These are phyloP conservation scores for Cheilosia pagana DNA, from an alignment of 2,888 invertebrate genomes.

Conservation along the genomic window DNA sequence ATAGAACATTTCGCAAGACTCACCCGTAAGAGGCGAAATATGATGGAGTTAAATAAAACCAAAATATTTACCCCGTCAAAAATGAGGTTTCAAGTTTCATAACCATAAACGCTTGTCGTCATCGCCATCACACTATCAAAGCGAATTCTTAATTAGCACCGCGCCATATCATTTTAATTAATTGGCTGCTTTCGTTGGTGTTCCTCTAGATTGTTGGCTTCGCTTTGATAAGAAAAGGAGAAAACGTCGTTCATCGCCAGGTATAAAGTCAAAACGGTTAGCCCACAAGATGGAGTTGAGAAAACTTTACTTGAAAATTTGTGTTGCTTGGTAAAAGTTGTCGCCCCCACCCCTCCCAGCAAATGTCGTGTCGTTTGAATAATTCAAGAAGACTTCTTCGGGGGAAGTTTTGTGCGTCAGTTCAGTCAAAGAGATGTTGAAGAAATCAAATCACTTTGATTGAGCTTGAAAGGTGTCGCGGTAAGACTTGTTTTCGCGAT, in stretches of 20 bases:
- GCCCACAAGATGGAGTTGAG: neutral
- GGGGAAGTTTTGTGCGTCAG: constrained; percentile 12
- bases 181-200: constrained; percentile 7
- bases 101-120: neutral
- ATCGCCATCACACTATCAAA: constrained; percentile 31
- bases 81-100: neutral
- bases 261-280: constrained; percentile 10
- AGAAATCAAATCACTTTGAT: constrained; percentile 55
- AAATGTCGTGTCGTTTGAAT: constrained; percentile 44
- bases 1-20: neutral
- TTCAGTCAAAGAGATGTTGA: constrained; percentile 11
- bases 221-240: neutral
- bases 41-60: neutral
- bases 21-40: neutral
- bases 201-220: neutral
- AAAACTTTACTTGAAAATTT: neutral
- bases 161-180: constrained; percentile 36
- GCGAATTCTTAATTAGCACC: constrained; percentile 48
- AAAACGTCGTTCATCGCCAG: constrained; percentile 19
- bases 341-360: too few species aligned
- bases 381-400: constrained; percentile 43
- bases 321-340: constrained; percentile 9
- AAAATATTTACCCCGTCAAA: constrained; percentile 16
- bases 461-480: constrained; percentile 38
- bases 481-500: too few species aligned